Evolutionary conservation across 2,797 vertebrate species (phyloP).

Genomic region (Acanthurus leucopareius): DNA sequence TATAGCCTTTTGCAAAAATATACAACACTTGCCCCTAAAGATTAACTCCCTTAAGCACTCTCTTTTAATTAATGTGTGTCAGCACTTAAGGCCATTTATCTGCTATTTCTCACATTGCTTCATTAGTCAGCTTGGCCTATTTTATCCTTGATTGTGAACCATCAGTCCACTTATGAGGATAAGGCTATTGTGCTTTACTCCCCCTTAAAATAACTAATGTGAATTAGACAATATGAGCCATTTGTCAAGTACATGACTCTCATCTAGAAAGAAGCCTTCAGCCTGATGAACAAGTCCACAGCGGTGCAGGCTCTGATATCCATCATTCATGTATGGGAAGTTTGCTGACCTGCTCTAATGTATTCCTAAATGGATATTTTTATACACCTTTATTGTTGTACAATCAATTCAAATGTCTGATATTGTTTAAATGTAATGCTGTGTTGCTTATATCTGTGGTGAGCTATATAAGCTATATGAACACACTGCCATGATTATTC

Average conservation of each 20-base stretch:
- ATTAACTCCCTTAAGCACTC: neutral
- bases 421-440: neutral
- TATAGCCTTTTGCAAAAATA: neutral
- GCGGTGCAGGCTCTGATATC: neutral
- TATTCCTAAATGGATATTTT: neutral
- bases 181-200: neutral
- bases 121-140: slow-evolving; percentile 50
- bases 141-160: slow-evolving; percentile 53
- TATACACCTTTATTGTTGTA: neutral
- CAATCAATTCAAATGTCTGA: neutral
- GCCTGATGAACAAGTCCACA: neutral
- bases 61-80: slow-evolving; percentile 17
- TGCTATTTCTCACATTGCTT: slow-evolving; percentile 60
- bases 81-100: slow-evolving; percentile 7
- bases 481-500: slow-evolving; percentile 18
- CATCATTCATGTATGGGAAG: neutral
- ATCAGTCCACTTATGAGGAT: slow-evolving; percentile 36
- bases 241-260: slow-evolving; percentile 27
- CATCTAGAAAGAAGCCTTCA: slow-evolving; percentile 8
- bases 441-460: slow-evolving; percentile 11
- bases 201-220: slow-evolving; percentile 25
- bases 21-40: neutral
- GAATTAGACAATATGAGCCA: slow-evolving; percentile 37
- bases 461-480: slow-evolving; percentile 9
- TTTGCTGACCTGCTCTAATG: neutral